Conservation (phyloP, 1,140 invertebrate species). For the Ridgeia piscesae region DNA sequence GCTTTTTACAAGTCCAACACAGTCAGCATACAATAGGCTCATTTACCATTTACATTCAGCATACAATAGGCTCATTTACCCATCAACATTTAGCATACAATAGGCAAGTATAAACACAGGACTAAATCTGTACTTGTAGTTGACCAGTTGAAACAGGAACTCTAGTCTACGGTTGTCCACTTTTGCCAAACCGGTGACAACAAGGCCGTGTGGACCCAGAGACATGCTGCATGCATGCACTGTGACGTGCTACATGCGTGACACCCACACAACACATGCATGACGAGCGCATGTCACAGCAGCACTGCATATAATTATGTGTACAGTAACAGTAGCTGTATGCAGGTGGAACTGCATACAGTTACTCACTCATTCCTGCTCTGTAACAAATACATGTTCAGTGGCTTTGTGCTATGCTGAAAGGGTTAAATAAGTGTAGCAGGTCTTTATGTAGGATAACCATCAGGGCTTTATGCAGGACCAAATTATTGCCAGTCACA, state of each 20-base stretch:
- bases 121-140: neutral
- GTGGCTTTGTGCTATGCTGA: neutral
- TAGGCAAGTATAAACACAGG: neutral
- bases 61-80: no score
- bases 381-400: neutral
- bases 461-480: no score
- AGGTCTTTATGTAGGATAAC: no score
- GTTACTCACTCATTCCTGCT: neutral
- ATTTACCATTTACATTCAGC: no score
- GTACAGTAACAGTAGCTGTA: neutral
- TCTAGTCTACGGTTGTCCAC: neutral
- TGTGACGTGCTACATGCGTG: neutral
- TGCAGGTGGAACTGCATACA: neutral
- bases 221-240: neutral
- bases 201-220: neutral
- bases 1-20: neutral
- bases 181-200: neutral
- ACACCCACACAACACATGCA: neutral
- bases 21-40: no score
- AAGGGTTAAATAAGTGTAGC: neutral
- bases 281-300: neutral
- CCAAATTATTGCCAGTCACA: no score
- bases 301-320: neutral
- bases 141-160: neutral
- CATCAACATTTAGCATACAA: neutral